Evolutionary conservation across 2,113 vertebrate species (phyloP).

Genomic region (Thymallus thymallus): DNA sequence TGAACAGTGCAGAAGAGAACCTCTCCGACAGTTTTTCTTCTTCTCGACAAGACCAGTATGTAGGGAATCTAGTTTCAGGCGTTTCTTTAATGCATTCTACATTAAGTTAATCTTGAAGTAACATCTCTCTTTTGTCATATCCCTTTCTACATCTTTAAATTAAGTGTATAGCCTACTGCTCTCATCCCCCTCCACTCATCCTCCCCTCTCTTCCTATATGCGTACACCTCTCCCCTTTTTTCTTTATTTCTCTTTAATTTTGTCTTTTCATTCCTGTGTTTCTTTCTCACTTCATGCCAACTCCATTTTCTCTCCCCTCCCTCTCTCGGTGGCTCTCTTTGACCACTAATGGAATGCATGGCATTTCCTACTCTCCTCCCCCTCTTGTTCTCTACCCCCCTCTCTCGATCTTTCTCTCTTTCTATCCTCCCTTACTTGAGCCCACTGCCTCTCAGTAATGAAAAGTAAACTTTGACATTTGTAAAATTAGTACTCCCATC

Average conservation of each 20-base stretch:
- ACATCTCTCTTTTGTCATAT: neutral
- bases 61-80: too few species aligned
- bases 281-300: conserved; percentile 1
- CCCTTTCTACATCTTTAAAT: neutral
- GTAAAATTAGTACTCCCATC: conserved; percentile 50
- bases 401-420: conserved; percentile 19
- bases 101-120: too few species aligned
- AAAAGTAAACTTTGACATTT: conserved; percentile 72
- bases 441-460: conserved; percentile 50
- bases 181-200: neutral
- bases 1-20: too few species aligned
- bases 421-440: neutral
- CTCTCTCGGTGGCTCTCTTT: conserved; percentile 61
- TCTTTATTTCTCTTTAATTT: conserved; percentile 45
- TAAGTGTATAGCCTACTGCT: neutral
- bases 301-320: conserved; percentile 12
- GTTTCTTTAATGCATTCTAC: too few species aligned
- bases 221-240: neutral
- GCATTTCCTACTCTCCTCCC: conserved; percentile 58
- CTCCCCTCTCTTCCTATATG: neutral
- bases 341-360: conserved; percentile 72
- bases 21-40: too few species aligned
- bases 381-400: conserved; percentile 30
- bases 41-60: too few species aligned
- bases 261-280: conserved; percentile 16